These are phyloP conservation scores for Helarctos malayanus DNA, from an alignment of 2,797 vertebrate genomes.

Conservation along the genomic window DNA sequence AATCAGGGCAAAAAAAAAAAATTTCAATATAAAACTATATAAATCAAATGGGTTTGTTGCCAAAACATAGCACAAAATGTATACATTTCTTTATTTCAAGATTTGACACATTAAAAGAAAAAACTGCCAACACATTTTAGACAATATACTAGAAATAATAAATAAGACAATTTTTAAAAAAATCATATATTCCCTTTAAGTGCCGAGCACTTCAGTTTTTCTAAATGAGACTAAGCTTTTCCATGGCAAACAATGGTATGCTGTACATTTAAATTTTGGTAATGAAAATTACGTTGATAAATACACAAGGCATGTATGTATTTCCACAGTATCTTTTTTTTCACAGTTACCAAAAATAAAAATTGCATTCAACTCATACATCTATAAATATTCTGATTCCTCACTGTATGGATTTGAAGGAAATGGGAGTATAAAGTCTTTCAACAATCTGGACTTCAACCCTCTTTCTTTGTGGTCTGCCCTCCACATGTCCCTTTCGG, in stretches of 20 bases:
- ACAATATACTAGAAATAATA: conserved; percentile 88
- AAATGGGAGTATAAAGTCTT: conserved; percentile 78
- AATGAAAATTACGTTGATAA: conserved; percentile 88
- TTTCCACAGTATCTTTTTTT: conserved; percentile 89
- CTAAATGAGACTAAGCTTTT: conserved; percentile 82
- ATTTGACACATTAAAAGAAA: conserved; percentile 86
- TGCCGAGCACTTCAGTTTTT: conserved; percentile 84
- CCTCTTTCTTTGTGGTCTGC: conserved; percentile 73
- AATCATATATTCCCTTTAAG: conserved; percentile 87
- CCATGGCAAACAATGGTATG: conserved; percentile 86
- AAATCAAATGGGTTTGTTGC: conserved; percentile 87
- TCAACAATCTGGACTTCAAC: conserved; percentile 51
- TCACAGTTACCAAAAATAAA: conserved; percentile 91
- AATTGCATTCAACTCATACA: conserved; percentile 84
- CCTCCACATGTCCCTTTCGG: conserved; percentile 65
- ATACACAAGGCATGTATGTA: conserved; percentile 89
- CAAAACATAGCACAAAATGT: conserved; percentile 83
- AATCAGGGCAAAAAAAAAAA: conserved; percentile 86
- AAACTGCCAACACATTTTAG: conserved; percentile 82
- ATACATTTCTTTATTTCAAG: conserved; percentile 82
- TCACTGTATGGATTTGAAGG: conserved; percentile 57
- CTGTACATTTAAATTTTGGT: conserved; percentile 88
- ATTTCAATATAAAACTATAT: conserved; percentile 86
- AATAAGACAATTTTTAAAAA: conserved; percentile 86
- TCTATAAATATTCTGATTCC: conserved; percentile 81